Conservation (phyloP, 2,113 vertebrate genomes). For the Actenoides hombroni region DNA sequence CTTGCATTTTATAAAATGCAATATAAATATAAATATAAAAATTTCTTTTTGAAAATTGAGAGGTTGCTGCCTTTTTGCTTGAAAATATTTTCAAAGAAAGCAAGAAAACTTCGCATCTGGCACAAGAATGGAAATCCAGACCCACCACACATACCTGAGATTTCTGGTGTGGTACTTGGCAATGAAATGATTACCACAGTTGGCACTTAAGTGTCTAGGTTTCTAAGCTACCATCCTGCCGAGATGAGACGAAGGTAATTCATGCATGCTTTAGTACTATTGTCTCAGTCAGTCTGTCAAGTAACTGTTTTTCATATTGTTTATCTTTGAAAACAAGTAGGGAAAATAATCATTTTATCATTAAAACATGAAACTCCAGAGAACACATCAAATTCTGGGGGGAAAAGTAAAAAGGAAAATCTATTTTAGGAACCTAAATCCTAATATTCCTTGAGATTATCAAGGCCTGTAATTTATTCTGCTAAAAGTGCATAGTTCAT, state of each 20-base stretch:
- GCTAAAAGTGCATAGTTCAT: neutral
- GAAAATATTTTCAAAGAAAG: neutral
- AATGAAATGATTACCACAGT: constrained; percentile 7
- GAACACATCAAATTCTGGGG: neutral
- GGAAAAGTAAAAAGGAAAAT: neutral
- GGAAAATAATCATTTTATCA: neutral
- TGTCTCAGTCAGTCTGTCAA: neutral
- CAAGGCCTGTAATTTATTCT: neutral
- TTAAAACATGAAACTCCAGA: neutral
- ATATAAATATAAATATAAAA: no score
- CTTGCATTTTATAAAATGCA: neutral
- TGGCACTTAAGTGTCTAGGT: neutral
- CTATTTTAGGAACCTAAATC: neutral
- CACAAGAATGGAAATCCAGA: neutral
- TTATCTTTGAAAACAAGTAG: neutral
- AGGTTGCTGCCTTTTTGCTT: neutral
- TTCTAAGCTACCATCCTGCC: constrained; percentile 7
- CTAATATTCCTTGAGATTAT: neutral
- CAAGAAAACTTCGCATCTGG: neutral
- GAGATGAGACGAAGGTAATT: neutral
- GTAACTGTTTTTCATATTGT: neutral
- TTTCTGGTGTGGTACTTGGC: neutral
- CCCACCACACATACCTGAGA: neutral
- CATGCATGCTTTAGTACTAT: neutral
- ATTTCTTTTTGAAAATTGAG: neutral